Conservation (phyloP, 23 tunicate genomes). For the Aplidium turbinatum region DNA sequence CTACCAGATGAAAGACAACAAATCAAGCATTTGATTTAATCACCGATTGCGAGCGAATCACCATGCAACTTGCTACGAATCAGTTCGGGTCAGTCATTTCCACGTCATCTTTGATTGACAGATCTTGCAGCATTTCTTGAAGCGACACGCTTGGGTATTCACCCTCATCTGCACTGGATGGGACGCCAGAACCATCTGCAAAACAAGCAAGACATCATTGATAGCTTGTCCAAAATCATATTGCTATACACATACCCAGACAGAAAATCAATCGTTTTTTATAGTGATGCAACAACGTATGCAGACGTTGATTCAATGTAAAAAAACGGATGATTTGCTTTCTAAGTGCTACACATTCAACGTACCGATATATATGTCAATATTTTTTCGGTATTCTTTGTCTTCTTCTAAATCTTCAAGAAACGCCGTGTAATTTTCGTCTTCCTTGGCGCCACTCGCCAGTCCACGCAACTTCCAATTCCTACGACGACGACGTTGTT, state of each 20-base stretch:
- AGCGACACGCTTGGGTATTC: conserved; percentile 73
- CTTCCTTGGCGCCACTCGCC: conserved; percentile 35
- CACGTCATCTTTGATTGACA: conserved; percentile 76
- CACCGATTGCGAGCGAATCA: no score
- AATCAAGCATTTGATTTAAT: no score
- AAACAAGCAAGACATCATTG: neutral
- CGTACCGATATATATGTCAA: conserved; percentile 70
- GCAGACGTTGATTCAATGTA: no score
- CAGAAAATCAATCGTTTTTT: no score
- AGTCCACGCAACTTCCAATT: conserved; percentile 71
- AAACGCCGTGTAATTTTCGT: conserved; percentile 68
- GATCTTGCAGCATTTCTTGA: conserved; percentile 84
- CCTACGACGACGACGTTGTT: conserved; percentile 58
- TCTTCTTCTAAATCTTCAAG: conserved; percentile 91
- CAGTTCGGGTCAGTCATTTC: conserved; percentile 81
- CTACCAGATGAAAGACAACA: no score
- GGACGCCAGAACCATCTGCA: conserved; percentile 43
- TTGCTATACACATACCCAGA: no score
- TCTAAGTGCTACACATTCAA: no score
- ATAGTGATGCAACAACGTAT: no score
- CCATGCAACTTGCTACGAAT: no score
- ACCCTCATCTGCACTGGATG: conserved; percentile 55
- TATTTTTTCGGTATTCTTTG: conserved; percentile 71
- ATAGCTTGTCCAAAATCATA: no score
- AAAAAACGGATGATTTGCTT: no score